phyloP scores from a whole-genome alignment of 2,113 vertebrate species.

The Anolis sagrei region DNA sequence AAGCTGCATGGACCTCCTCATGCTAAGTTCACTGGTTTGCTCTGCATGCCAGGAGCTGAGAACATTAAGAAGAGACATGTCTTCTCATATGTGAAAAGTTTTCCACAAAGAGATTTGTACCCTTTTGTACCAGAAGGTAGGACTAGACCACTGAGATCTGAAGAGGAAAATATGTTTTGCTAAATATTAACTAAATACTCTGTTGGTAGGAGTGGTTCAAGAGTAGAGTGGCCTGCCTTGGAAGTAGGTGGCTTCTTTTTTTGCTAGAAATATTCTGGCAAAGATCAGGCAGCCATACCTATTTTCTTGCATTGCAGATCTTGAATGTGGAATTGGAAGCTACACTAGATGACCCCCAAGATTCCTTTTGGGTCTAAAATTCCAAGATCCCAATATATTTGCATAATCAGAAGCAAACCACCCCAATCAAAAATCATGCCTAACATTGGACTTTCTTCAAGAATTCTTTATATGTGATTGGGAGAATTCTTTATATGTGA shows the following conservation, averaged over 20 bases:
- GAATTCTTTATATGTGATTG: no score
- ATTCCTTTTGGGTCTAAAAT: neutral
- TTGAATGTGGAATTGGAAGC: neutral
- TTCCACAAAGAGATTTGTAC: neutral
- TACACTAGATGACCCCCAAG: neutral
- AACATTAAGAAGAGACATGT: neutral
- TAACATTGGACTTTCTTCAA: neutral
- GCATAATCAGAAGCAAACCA: neutral
- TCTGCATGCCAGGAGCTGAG: neutral
- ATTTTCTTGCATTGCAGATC: neutral
- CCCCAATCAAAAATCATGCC: constrained; percentile 15
- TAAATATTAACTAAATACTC: no score
- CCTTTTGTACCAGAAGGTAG: no score
- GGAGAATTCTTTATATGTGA: no score
- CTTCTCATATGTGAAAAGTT: neutral
- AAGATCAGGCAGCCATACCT: neutral
- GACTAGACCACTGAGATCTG: no score
- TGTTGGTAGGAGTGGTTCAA: neutral
- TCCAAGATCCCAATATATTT: neutral
- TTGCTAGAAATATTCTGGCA: neutral
- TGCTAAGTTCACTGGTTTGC: neutral
- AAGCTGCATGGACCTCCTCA: no score
- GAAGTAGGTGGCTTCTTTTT: no score
- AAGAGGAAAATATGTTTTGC: no score
- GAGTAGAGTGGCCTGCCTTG: neutral